phyloP scores from a whole-genome alignment of 2,113 vertebrate species.

The Opisthocomus hoazin region DNA sequence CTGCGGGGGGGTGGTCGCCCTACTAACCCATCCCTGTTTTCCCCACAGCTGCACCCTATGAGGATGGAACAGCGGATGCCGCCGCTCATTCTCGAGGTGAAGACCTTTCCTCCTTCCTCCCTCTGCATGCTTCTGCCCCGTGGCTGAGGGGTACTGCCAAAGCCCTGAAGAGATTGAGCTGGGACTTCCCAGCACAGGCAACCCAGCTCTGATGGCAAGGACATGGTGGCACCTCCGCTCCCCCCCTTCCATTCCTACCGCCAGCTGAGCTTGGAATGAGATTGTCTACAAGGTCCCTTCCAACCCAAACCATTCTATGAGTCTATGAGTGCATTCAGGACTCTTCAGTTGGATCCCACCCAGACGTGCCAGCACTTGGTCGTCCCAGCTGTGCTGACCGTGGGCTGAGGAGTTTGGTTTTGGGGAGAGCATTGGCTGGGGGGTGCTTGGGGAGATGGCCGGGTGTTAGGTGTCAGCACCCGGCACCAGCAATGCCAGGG shows the following conservation, averaged over 20 bases:
- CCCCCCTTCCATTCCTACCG: rapidly evolving
- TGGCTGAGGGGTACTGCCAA: neutral
- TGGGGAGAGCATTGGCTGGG: neutral
- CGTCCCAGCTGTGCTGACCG: neutral
- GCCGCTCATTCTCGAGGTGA: slow-evolving; percentile 34
- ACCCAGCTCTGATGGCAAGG: neutral
- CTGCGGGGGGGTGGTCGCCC: neutral
- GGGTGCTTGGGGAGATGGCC: neutral
- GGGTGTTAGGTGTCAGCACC: neutral
- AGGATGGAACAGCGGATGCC: slow-evolving; percentile 60
- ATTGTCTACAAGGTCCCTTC: no score
- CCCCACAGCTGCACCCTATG: slow-evolving; percentile 51
- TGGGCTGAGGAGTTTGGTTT: neutral
- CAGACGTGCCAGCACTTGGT: neutral
- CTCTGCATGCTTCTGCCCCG: neutral
- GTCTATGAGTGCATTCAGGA: neutral
- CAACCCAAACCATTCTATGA: no score
- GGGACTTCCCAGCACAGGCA: neutral
- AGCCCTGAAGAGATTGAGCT: neutral
- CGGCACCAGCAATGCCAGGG: rapidly evolving
- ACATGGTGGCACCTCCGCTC: rapidly evolving
- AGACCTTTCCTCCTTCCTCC: neutral
- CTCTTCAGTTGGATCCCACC: neutral
- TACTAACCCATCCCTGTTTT: slow-evolving; percentile 14
- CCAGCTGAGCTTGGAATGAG: neutral